Evolutionary conservation across 2,113 vertebrate genomes (phyloP).

Genomic region (Aspiorhynchus laticeps): DNA sequence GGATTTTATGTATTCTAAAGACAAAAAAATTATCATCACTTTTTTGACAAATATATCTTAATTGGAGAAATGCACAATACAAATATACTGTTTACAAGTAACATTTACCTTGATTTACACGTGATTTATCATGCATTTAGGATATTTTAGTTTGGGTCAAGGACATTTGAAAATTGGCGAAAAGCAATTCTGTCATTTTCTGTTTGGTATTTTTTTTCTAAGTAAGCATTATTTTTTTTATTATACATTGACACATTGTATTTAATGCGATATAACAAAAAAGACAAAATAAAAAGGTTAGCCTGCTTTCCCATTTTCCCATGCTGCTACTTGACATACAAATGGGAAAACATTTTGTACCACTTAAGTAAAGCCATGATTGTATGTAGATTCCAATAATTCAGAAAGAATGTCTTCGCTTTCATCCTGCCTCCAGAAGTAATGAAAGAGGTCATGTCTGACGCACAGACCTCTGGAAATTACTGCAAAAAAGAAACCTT

Average conservation of each 20-base stretch:
- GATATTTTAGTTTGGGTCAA: neutral
- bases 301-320: conserved; percentile 35
- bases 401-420: conserved; percentile 17
- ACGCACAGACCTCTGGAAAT: neutral
- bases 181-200: too few relatives aligned
- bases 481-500: neutral
- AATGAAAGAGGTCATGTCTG: neutral
- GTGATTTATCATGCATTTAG: neutral
- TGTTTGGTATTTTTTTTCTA: too few relatives aligned
- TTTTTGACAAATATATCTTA: neutral
- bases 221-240: too few relatives aligned
- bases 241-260: neutral
- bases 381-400: conserved; percentile 28
- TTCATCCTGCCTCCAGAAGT: conserved; percentile 27
- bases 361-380: neutral
- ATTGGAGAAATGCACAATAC: neutral
- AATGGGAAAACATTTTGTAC: conserved; percentile 44
- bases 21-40: neutral
- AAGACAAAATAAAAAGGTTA: neutral
- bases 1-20: neutral
- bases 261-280: neutral
- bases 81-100: neutral
- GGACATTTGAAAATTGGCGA: too few relatives aligned
- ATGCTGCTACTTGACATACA: conserved; percentile 30
- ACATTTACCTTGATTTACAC: neutral